These are phyloP conservation scores for Sula dactylatra DNA, from an alignment of 2,113 vertebrate genomes.

Conservation along the genomic window DNA sequence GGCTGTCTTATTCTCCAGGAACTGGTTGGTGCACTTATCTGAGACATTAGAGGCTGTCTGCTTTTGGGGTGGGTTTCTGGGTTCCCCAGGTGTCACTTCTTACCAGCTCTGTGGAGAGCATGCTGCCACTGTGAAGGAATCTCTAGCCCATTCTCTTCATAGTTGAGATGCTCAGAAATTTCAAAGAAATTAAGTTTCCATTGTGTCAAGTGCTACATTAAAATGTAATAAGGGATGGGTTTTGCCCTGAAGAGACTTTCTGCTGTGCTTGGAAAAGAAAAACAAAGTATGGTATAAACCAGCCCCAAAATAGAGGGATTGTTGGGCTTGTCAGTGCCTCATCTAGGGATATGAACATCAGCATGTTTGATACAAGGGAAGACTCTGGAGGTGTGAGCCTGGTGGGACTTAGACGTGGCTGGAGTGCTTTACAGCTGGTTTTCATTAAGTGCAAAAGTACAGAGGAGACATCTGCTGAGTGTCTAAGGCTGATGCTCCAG, in stretches of 20 bases:
- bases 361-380: accelerated
- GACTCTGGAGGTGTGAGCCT: background rate
- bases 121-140: background rate
- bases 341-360: background rate
- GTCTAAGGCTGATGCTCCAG: background rate
- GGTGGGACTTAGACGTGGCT: background rate
- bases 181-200: background rate
- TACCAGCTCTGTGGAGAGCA: background rate
- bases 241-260: background rate
- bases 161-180: background rate
- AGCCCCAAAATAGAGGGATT: background rate
- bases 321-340: background rate
- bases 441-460: background rate
- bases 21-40: background rate
- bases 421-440: background rate
- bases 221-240: background rate
- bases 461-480: background rate
- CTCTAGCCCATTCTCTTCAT: background rate
- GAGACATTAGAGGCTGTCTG: background rate
- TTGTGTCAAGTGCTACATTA: background rate
- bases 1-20: background rate
- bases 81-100: background rate
- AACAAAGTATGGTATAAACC: background rate
- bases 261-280: background rate
- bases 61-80: background rate